phyloP scores from a whole-genome alignment of 1,140 invertebrate species.

The Leptopilina clavipes region DNA sequence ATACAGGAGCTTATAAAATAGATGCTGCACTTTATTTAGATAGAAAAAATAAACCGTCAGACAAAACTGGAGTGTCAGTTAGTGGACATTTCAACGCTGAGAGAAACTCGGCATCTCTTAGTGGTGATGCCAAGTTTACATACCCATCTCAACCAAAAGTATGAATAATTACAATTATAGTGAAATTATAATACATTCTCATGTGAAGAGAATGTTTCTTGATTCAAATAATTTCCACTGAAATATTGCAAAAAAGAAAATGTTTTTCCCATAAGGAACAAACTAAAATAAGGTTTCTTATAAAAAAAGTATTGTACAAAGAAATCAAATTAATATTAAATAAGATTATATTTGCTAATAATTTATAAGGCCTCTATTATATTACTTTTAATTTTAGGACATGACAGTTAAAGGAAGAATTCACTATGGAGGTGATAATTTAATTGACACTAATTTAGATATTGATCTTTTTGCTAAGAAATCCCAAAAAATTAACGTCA shows the following conservation, averaged over 20 bases:
- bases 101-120: slow-evolving; percentile 71
- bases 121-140: slow-evolving; percentile 78
- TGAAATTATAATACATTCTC: too few relatives aligned
- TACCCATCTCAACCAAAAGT: slow-evolving; percentile 81
- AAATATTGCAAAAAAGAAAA: too few relatives aligned
- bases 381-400: slow-evolving; percentile 66
- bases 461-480: slow-evolving; percentile 80
- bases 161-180: too few relatives aligned
- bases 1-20: slow-evolving; percentile 70
- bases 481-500: slow-evolving; percentile 77
- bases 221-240: too few relatives aligned
- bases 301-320: too few relatives aligned
- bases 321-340: too few relatives aligned
- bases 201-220: too few relatives aligned
- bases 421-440: slow-evolving; percentile 68
- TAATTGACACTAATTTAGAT: slow-evolving; percentile 73
- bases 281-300: too few relatives aligned
- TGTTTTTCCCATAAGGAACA: too few relatives aligned
- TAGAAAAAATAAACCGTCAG: slow-evolving; percentile 80
- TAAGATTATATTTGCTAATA: too few relatives aligned
- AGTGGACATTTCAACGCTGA: slow-evolving; percentile 74
- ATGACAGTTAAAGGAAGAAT: slow-evolving; percentile 73
- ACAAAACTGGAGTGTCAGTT: slow-evolving; percentile 77
- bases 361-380: too few relatives aligned
- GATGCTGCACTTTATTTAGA: slow-evolving; percentile 80